A percentile compares a stretch with the other conserved stretches of the same genome.
These are phyloP conservation scores for Geodia barretti DNA, from an alignment of 37 sponge, comb jelly and placozoan genomes.

Conservation along the genomic window DNA sequence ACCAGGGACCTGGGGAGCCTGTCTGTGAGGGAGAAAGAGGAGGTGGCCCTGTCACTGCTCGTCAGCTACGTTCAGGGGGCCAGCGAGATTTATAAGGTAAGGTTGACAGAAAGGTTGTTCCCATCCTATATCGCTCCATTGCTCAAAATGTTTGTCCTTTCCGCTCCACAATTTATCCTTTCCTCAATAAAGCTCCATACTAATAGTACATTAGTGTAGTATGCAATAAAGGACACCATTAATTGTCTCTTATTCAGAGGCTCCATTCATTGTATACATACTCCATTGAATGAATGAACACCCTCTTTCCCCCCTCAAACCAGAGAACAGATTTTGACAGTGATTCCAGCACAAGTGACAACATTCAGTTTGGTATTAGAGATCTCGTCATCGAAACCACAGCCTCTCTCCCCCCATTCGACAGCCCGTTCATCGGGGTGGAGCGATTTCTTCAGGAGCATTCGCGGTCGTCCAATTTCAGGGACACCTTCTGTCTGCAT, in stretches of 20 bases:
- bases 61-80: not conserved
- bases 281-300: no score
- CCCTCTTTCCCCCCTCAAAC: no score
- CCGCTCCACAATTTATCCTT: no score
- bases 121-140: no score
- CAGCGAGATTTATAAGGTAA: not conserved
- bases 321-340: slow-evolving; percentile 42
- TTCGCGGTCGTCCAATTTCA: slow-evolving; percentile 49
- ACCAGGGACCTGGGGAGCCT: not conserved
- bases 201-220: no score
- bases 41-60: slow-evolving; percentile 2
- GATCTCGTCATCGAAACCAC: slow-evolving; percentile 8
- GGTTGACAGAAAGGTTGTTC: no score
- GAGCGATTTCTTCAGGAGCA: slow-evolving; percentile 72
- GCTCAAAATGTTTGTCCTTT: no score
- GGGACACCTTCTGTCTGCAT: slow-evolving; percentile 67
- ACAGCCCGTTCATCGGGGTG: slow-evolving; percentile 67
- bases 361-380: slow-evolving; percentile 55
- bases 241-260: no score
- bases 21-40: not conserved
- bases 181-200: no score
- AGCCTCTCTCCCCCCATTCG: slow-evolving; percentile 7
- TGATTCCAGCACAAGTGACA: not conserved
- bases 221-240: no score
- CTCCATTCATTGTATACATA: no score